Base-by-base conservation (phyloP, 2,888 invertebrate genomes). In the Steromphala cineraria region DNA sequence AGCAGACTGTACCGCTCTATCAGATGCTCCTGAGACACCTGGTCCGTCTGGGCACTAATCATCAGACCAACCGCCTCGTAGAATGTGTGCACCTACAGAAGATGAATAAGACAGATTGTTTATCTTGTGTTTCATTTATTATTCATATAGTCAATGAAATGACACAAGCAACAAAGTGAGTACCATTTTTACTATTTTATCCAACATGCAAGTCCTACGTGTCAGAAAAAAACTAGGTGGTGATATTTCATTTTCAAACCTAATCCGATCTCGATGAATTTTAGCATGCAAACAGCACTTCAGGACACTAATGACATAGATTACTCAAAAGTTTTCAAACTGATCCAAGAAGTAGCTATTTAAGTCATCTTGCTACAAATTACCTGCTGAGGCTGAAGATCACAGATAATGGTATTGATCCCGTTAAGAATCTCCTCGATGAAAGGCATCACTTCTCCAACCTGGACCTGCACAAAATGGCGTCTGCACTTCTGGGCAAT, bases 31-130 rank as follows among this genome's bases (percentile, higher is more conserved):
- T 99, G 99, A 53, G 96, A 96, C 74, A 96, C 95, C 91, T 96
- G 96, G 94, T 99, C 98, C 19, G 96, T 95, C 94, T 99, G 98
- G 67, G 99, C 98, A 92, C 97, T 97, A 92, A 99, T 99, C 98
- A 99, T 99, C 93, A 98, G 97, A 31, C 99, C 99, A 78, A 99
- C 98, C 56, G 99, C 99, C 94, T 99, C 99, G 94, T 99, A 99
- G 94, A 99, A 99, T 75, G 99, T 99, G 93, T 99, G 99, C 55
- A 96, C 96, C 94, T 94, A 83, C 8, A 82, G 71, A 3, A 67
- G n/a, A 75, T 4, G 5, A n/a, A 71, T 15, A 46, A 10, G 5
- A 46, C 46, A 46, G 10, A 13, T 10, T 46, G 46, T 10, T 46
- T 10, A 46, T 46, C 13, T 5, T 10, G 1, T 46, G 46, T 13